Evolutionary conservation across 2,113 vertebrate species (phyloP).

Genomic region (Lathamus discolor): DNA sequence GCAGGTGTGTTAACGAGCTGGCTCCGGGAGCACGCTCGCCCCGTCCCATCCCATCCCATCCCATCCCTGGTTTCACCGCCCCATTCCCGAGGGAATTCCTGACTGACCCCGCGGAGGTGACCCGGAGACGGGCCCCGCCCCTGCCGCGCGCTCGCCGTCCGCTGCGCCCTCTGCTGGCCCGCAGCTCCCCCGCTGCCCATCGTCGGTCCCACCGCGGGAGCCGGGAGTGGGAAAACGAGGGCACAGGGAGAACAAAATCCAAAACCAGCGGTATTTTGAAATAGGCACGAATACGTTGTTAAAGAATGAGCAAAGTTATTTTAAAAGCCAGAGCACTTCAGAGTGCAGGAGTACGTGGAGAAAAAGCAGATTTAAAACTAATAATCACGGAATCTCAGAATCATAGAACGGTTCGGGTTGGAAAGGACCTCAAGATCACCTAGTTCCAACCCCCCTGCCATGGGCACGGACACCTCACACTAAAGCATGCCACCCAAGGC

Average conservation of each 20-base stretch:
- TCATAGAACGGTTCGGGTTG: no score
- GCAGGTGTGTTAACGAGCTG: not conserved
- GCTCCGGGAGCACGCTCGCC: not conserved
- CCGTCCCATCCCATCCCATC: not conserved
- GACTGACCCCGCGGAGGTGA: not conserved
- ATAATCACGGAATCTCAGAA: not conserved
- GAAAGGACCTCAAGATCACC: no score
- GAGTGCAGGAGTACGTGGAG: not conserved
- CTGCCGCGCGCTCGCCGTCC: not conserved
- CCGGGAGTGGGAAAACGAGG: not conserved
- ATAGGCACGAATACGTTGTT: fast-evolving
- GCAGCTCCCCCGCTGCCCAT: not conserved
- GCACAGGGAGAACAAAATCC: fast-evolving
- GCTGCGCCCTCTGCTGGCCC: not conserved
- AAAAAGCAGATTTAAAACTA: not conserved
- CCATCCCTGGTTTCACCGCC: not conserved
- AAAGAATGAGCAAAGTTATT: not conserved
- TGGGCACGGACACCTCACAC: no score
- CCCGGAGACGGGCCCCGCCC: not conserved
- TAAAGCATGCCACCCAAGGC: no score
- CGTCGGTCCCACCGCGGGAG: not conserved
- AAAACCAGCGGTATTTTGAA: fast-evolving
- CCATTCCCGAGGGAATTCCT: not conserved
- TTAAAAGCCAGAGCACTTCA: not conserved
- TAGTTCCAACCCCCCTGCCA: no score